Evolutionary conservation across 2,113 vertebrate species (phyloP), one percentile per base, ranked within the genome.

Genomic region (Tiliqua scincoides): DNA sequence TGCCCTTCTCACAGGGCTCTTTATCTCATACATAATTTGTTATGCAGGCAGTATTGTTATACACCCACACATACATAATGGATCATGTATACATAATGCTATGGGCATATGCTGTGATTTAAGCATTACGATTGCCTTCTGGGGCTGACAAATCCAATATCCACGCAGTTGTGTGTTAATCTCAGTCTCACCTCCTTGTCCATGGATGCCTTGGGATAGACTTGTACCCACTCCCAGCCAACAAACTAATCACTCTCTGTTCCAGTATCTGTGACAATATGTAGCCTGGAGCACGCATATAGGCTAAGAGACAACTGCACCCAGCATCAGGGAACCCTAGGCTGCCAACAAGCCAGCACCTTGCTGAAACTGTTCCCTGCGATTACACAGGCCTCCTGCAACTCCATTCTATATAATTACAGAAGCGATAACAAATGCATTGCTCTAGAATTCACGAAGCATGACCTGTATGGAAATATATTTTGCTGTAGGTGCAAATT

Each of bases 151-250:
- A 76, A 92, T 79, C 62, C 87, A 85, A 72, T 27, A 2, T 72
- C 52, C n/a, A 85, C 70, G 52, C 84, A 83, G 87, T 35, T 87
- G 75, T 74, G 67, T 62, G 78, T 93, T 94, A 81, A 52, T 91
- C 73, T 88, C 32, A 65, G 82, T 54, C 84, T 94, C 82, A 88
- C 70, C 87, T 93, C 85, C 78, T 80, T 80, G 87, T 68, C 88
- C 11, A n/a, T 14, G 30, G 63, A 30, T 67, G 27, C 63, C 63
- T 12, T 10, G 12, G 63, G 27, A 67, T 27, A 67, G 27, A 12
- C 11, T 8, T 67, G 30, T 67, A 1, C 62, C 62, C 21, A 63
- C 23, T 25, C 21, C 62, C 21, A 63, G 63, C 63, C 12, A 63
- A 6, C 20, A 83, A 75, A 20, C n/a, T 67, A 67, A 67, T 67